Evolutionary conservation across 2,797 vertebrate genomes (phyloP).

Genomic region (Neopelma chrysocephalum): DNA sequence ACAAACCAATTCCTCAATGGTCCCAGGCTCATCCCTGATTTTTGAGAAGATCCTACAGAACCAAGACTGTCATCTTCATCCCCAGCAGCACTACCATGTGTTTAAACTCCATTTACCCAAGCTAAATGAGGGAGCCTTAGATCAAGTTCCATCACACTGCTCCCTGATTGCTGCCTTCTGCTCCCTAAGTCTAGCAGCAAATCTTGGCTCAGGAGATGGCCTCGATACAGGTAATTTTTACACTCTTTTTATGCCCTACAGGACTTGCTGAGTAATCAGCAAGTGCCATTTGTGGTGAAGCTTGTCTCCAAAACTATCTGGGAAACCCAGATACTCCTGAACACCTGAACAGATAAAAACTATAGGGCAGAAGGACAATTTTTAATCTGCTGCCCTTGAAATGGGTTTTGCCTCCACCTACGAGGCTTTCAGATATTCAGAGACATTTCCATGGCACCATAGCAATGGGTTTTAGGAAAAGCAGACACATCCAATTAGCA

Average conservation of each 20-base stretch:
- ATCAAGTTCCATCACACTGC: neutral
- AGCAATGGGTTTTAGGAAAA: neutral
- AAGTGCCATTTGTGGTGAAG: neutral
- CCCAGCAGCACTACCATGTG: neutral
- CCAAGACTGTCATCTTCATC: neutral
- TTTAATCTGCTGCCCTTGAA: neutral
- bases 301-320: neutral
- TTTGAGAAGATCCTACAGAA: neutral
- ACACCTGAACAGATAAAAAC: neutral
- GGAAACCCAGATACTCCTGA: neutral
- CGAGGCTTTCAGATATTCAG: neutral
- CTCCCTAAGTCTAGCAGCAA: neutral
- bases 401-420: neutral
- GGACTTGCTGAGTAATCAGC: neutral
- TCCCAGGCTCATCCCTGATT: neutral
- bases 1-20: neutral
- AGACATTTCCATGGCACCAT: neutral
- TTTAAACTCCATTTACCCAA: neutral
- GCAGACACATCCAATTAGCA: neutral
- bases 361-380: neutral
- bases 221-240: neutral
- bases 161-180: neutral
- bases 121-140: neutral
- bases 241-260: neutral
- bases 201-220: neutral